Evolutionary conservation across 2,797 vertebrate species (phyloP).

Genomic region (Steatocranus sp.): DNA sequence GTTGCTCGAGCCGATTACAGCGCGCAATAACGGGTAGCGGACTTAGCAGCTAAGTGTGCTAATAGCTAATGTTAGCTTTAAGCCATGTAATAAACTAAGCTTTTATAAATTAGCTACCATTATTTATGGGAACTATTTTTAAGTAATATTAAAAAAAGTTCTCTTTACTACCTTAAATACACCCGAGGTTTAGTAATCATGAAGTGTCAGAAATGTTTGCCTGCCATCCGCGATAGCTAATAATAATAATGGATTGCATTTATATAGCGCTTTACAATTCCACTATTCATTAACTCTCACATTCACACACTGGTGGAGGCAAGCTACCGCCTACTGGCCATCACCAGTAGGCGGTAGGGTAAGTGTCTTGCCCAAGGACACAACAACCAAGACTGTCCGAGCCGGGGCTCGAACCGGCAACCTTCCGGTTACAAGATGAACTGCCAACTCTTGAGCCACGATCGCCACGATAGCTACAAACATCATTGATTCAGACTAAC

Average conservation of each 20-base stretch:
- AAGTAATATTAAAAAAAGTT: not conserved
- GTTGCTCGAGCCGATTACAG: not conserved
- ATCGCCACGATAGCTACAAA: accelerated
- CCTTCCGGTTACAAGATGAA: too few relatives aligned
- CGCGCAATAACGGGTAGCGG: accelerated
- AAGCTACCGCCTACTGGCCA: too few relatives aligned
- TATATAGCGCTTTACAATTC: not conserved
- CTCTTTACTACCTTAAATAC: not conserved
- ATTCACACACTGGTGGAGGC: not conserved
- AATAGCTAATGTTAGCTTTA: not conserved
- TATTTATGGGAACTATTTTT: accelerated
- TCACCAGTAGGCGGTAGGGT: too few relatives aligned
- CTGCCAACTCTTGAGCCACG: too few relatives aligned
- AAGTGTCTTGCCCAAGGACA: too few relatives aligned
- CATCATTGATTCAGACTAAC: not conserved
- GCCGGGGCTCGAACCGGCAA: too few relatives aligned
- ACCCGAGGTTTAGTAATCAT: not conserved
- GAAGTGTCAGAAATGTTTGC: not conserved
- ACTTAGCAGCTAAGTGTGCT: not conserved
- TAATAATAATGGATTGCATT: too few relatives aligned
- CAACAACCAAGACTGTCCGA: too few relatives aligned
- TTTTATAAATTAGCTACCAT: not conserved
- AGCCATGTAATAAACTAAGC: not conserved
- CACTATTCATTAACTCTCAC: not conserved
- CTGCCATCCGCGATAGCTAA: accelerated